Evolutionary conservation across 2,797 vertebrate genomes (phyloP).

Genomic region (Sorex maritimensis): DNA sequence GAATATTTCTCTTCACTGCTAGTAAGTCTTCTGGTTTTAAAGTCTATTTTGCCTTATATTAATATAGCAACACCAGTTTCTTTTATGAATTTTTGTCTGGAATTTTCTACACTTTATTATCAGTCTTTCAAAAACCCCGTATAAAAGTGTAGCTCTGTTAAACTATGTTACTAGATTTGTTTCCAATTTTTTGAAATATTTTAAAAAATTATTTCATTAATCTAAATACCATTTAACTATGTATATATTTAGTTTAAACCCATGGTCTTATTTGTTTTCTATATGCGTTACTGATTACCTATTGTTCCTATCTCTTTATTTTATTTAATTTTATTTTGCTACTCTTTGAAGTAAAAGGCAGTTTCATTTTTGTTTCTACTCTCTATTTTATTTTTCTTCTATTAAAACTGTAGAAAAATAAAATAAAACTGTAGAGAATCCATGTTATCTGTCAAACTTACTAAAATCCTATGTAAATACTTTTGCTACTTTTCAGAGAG

Average conservation of each 20-base stretch:
- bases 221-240: slow-evolving; percentile 13
- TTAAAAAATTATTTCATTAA: no score
- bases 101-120: slow-evolving; percentile 21
- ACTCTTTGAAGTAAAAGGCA: not conserved
- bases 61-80: not conserved
- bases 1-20: not conserved
- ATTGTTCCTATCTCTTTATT: not conserved
- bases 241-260: slow-evolving; percentile 23
- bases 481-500: slow-evolving; percentile 21
- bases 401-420: not conserved
- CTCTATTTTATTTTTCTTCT: slow-evolving; percentile 15
- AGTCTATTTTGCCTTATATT: slow-evolving; percentile 21
- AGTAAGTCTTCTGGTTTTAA: not conserved
- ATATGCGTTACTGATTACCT: not conserved
- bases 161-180: not conserved
- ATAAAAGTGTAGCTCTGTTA: no score
- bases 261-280: slow-evolving; percentile 45
- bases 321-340: not conserved
- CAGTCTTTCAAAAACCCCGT: not conserved
- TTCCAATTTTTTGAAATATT: slow-evolving; percentile 16
- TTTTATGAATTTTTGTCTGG: slow-evolving; percentile 2
- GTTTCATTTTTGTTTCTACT: slow-evolving; percentile 19
- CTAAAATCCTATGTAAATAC: not conserved
- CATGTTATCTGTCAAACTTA: not conserved
- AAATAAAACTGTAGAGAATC: not conserved